Percentiles rank a stretch among this genome's conserved stretches.
Conservation (phyloP, 35 echinoderm and acorn worm species). For the Patiria miniata region DNA sequence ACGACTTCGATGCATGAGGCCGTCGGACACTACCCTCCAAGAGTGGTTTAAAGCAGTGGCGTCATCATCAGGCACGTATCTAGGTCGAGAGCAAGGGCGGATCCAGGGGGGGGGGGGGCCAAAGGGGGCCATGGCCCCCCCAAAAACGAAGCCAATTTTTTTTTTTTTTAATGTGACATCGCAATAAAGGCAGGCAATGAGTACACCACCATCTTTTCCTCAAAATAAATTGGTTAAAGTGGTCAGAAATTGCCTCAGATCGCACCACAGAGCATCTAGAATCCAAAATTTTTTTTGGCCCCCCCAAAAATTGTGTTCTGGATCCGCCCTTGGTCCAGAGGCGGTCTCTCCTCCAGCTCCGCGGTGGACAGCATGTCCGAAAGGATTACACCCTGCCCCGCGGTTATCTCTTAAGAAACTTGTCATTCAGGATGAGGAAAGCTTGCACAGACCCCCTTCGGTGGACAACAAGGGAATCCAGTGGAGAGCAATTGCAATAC, state of each 20-base stretch:
- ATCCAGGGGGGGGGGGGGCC: too few relatives aligned
- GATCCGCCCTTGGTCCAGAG: conserved; percentile 42
- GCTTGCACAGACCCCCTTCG: conserved; percentile 9
- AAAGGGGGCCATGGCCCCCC: too few relatives aligned
- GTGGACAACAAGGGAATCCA: conserved; percentile 22
- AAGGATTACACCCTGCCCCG: background rate
- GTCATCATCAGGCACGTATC: conserved; percentile 33
- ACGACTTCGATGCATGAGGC: conserved; percentile 24
- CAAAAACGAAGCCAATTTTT: too few relatives aligned
- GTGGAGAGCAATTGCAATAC: background rate
- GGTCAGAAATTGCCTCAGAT: too few relatives aligned
- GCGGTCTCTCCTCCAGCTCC: conserved; percentile 25
- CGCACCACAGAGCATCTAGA: too few relatives aligned
- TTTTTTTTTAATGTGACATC: too few relatives aligned
- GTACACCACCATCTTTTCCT: too few relatives aligned
- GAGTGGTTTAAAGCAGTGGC: conserved; percentile 15
- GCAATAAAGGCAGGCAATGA: too few relatives aligned
- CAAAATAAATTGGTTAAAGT: too few relatives aligned
- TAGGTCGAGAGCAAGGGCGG: too few relatives aligned
- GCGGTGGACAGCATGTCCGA: conserved; percentile 3
- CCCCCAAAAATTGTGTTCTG: too few relatives aligned
- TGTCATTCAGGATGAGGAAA: background rate
- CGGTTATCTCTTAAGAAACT: conserved; percentile 12
- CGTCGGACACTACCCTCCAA: background rate
- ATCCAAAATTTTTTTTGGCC: too few relatives aligned